A percentile compares a stretch with the other conserved stretches of the same genome.
Evolutionary conservation across 2,888 invertebrate species (phyloP).

Genomic region (Phrixothrix hirtus): DNA sequence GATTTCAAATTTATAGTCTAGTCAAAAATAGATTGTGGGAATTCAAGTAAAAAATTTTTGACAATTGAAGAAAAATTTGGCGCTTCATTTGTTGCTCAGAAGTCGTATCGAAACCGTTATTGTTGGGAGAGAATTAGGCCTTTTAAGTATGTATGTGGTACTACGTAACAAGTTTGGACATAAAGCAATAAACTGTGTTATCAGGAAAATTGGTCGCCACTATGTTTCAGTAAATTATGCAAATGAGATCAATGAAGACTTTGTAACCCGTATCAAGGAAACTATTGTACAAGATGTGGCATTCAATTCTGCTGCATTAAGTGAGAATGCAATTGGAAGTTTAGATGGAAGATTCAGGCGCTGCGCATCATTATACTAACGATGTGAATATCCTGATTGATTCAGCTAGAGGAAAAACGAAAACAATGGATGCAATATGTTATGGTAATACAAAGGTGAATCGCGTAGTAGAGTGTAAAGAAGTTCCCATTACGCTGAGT

Average conservation of each 20-base stretch:
- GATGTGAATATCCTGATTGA: constrained; percentile 4
- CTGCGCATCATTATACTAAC: constrained; percentile 15
- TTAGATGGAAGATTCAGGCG: constrained; percentile 13
- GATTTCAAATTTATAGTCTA: constrained; percentile 28
- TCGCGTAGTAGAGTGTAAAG: constrained; percentile 23
- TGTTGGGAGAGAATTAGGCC: constrained; percentile 45
- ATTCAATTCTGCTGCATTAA: not conserved
- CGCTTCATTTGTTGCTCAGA: constrained; percentile 17
- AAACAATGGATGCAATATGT: constrained; percentile 6
- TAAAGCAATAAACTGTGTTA: constrained; percentile 1
- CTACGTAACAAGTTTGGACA: constrained; percentile 5
- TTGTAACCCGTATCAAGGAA: not conserved
- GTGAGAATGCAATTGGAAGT: not conserved
- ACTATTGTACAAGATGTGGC: not conserved
- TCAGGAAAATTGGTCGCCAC: constrained; percentile 36
- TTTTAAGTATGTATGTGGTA: constrained; percentile 41
- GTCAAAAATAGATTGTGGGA: constrained; percentile 31
- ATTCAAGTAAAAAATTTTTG: constrained; percentile 1
- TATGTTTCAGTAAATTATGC: constrained; percentile 2
- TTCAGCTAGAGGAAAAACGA: constrained; percentile 5
- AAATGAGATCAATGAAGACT: not conserved
- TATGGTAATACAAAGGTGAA: constrained; percentile 8
- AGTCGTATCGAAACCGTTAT: constrained; percentile 38
- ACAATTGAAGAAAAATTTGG: not conserved
- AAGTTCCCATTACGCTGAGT: constrained; percentile 27